A percentile compares a stretch with the other conserved stretches of the same genome.
Conservation (phyloP, 2,888 invertebrate species). For the Drosophila putrida region DNA sequence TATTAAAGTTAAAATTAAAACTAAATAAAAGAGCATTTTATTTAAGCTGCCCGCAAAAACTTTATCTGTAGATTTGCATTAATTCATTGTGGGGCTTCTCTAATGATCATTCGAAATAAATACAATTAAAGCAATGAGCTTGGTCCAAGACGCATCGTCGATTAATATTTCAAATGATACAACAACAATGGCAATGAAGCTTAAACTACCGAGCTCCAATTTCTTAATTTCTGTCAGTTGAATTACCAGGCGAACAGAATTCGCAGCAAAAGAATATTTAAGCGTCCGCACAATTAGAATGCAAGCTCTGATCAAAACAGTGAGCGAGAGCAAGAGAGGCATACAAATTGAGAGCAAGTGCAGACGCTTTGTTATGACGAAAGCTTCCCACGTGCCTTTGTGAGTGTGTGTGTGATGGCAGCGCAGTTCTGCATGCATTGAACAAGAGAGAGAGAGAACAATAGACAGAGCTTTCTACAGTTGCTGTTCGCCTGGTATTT, state of each 20-base stretch:
- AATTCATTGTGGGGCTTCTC: not conserved
- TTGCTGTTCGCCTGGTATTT: constrained; percentile 6
- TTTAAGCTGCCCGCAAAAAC: no score
- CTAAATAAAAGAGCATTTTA: no score
- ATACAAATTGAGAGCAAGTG: not conserved
- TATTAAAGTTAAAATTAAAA: no score
- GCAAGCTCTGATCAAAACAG: not conserved
- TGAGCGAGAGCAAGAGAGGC: not conserved
- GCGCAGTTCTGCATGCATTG: no score
- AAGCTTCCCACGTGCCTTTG: not conserved
- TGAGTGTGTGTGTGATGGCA: not conserved
- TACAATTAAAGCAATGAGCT: no score
- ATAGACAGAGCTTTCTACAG: not conserved
- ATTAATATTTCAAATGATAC: no score
- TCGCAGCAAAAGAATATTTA: not conserved
- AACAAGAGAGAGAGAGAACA: no score
- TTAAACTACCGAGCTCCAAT: not conserved
- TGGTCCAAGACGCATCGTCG: no score
- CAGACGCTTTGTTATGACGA: not conserved
- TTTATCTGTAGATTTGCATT: no score
- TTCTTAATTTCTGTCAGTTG: constrained; percentile 7
- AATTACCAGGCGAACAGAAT: constrained; percentile 7
- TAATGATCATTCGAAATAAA: not conserved
- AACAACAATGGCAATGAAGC: not conserved
- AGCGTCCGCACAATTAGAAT: not conserved